Base-by-base conservation (phyloP, 2,888 invertebrate species). In the Branchellion lobata region DNA sequence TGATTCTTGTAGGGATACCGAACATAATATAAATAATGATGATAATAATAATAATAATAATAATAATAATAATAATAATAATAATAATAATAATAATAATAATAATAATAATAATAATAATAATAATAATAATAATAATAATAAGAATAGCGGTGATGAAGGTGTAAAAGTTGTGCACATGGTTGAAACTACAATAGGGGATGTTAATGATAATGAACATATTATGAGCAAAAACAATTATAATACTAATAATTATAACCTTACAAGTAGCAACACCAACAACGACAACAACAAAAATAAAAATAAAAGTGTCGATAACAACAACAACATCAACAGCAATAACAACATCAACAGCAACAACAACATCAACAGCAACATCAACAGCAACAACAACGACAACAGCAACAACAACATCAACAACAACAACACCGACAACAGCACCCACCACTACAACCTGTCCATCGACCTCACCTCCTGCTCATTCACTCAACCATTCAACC, bases 91-190 rank as follows among this genome's bases (percentile, higher is more conserved):
- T 68, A 68, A 68, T 27, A 29, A 68, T 24, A 24, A 5, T 27
- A 34, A 72, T 34, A 72, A 3, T 8, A 29, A 71, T 31, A 5
- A 71, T 5, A 31, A 8, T 5, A 33, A 71, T 71, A 27, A 27
- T 71, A 31, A 33, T 71, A 71, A 27, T 71, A 11, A 29, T 29
- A 71, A 71, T 33, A 71, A 33, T 71, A 71, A 71, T 71, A 71
- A 71, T 21, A 31, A 71, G 3, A n/a, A n/a, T n/a, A n/a, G 27
- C 27, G 27, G 27, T 65, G 14, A 65, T 51, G 18, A 14, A 51
- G 18, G 14, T 51, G 11, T 11, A 51, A 14, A 18, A 51, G 14
- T 14, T 51, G 11, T 11, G 11, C 53, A 61, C 11, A 24, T 3
- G 11, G 61, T 61, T 2, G 1, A 61, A n/a, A 5, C 11, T 27